Conservation (phyloP, 2,797 vertebrate genomes). For the Ptychobarbus kaznakovi region DNA sequence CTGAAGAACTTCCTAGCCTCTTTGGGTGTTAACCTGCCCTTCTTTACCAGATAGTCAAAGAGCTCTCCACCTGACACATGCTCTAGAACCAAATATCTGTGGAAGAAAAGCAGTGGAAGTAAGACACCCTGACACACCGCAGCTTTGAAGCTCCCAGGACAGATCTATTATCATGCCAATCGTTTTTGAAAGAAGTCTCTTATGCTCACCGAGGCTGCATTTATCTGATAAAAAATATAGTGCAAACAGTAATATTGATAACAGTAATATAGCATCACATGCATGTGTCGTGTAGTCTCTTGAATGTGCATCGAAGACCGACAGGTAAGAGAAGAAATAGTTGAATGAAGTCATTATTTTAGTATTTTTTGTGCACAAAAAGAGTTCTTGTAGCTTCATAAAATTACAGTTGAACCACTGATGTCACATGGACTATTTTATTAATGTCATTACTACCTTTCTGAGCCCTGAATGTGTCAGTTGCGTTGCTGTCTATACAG, state of each 20-base stretch:
- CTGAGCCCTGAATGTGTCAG: background rate
- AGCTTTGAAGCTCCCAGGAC: background rate
- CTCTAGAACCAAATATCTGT: constrained; percentile 96
- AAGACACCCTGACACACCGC: background rate
- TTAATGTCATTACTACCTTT: background rate
- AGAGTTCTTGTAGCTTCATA: background rate
- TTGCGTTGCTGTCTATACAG: background rate
- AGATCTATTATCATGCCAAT: background rate
- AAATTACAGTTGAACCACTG: background rate
- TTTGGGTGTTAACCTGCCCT: constrained; percentile 95
- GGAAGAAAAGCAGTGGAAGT: constrained; percentile 1
- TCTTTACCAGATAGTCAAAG: constrained; percentile 98
- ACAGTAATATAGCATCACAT: no score
- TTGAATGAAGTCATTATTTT: background rate
- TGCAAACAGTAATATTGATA: background rate
- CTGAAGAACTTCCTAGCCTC: constrained; percentile 99
- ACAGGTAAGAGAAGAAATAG: background rate
- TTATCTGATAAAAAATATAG: background rate
- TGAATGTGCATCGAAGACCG: background rate
- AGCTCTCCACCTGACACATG: constrained; percentile 97
- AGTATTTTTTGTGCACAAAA: background rate
- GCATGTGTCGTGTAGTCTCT: no score
- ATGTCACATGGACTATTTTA: background rate
- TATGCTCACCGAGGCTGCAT: no score
- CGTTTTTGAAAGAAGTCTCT: no score